A percentile compares a stretch with the other conserved stretches of the same genome.
These are phyloP conservation scores for Pandemis corylana DNA, from an alignment of 2,888 invertebrate genomes.

Conservation along the genomic window DNA sequence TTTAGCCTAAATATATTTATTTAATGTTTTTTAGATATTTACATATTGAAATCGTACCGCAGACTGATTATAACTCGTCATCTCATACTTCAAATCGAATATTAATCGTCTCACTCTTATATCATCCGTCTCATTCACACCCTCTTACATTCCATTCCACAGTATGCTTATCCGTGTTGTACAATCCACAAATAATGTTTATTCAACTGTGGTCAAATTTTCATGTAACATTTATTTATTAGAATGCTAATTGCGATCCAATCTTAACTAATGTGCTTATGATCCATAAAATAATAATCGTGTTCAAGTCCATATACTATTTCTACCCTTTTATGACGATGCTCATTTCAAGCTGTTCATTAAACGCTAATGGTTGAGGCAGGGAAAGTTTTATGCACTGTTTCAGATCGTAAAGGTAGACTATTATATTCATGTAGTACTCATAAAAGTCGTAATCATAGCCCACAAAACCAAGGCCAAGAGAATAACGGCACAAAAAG, in stretches of 20 bases:
- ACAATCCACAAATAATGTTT: no score
- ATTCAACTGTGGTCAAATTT: no score
- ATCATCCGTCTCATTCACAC: no score
- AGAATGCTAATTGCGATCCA: not conserved
- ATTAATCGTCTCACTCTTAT: no score
- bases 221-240: no score
- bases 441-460: not conserved
- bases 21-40: no score
- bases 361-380: not conserved
- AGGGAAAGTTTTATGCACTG: not conserved
- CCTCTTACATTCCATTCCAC: no score
- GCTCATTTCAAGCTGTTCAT: not conserved
- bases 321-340: not conserved
- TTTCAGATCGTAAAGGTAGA: not conserved
- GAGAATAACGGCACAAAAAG: not conserved
- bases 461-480: not conserved
- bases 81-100: no score
- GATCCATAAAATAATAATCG: not conserved
- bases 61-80: no score
- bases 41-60: no score
- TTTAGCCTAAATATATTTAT: no score
- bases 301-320: not conserved
- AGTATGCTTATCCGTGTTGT: no score
- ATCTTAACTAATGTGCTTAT: not conserved
- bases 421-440: not conserved